These are phyloP conservation scores for Pseudococcus longispinus DNA, from an alignment of 2,888 invertebrate species.

Conservation along the genomic window DNA sequence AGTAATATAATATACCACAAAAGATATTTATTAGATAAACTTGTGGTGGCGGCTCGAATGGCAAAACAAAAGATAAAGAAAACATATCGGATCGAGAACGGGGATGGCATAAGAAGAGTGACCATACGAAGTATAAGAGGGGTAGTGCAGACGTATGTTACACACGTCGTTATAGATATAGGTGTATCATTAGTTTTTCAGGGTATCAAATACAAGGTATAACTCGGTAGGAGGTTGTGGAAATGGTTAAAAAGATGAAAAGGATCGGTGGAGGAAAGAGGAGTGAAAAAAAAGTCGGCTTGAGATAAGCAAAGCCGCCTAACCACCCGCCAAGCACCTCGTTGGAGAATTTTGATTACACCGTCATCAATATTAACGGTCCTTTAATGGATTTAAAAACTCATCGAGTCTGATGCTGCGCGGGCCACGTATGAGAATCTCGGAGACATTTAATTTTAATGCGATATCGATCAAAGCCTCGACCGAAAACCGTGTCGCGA, in stretches of 20 bases:
- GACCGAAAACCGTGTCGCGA: neutral
- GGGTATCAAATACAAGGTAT: conserved; percentile 28
- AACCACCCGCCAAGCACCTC: conserved; percentile 29
- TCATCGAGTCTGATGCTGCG: neutral
- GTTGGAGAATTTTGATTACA: conserved; percentile 17
- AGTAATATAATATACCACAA: conserved; percentile 5
- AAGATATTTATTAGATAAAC: conserved; percentile 19
- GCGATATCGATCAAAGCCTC: conserved; percentile 19
- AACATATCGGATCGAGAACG: neutral
- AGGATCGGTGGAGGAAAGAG: neutral
- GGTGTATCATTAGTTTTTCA: conserved; percentile 9
- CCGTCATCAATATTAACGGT: conserved; percentile 31
- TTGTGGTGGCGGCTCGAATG: neutral
- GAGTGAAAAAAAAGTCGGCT: neutral
- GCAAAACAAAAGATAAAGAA: conserved; percentile 24
- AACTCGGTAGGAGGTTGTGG: conserved; percentile 1
- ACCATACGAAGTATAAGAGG: neutral
- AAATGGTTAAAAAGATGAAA: conserved; percentile 11
- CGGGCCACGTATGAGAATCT: neutral
- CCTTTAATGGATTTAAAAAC: conserved; percentile 24
- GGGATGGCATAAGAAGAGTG: neutral
- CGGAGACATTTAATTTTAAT: conserved; percentile 23
- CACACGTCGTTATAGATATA: neutral
- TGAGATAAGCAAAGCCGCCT: neutral
- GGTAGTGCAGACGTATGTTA: neutral